These are phyloP conservation scores for Acanthopleura granulata DNA, from an alignment of 2,888 invertebrate species.

Conservation along the genomic window DNA sequence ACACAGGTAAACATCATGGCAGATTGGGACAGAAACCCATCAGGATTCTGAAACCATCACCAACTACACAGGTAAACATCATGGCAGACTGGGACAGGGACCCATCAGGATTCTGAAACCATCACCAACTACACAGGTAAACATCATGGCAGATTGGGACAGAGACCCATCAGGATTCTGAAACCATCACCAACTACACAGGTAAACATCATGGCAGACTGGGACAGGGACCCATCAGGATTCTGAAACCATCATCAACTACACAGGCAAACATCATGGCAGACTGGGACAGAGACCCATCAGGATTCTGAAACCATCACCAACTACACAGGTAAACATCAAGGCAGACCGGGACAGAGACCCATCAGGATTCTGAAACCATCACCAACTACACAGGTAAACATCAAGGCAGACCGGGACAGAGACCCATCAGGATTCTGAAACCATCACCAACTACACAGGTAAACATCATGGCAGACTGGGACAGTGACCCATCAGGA, in stretches of 20 bases:
- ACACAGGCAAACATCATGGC: too few relatives aligned
- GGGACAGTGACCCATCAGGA: conserved; percentile 98
- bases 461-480: conserved; percentile 99
- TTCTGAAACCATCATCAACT: conserved; percentile 74
- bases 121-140: too few relatives aligned
- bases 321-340: too few relatives aligned
- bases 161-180: conserved; percentile 97
- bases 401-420: conserved; percentile 99
- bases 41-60: conserved; percentile 82
- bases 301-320: conserved; percentile 82
- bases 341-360: conserved; percentile 98
- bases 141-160: conserved; percentile 99
- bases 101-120: conserved; percentile 90
- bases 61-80: too few relatives aligned
- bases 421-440: conserved; percentile 97
- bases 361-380: conserved; percentile 90
- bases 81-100: conserved; percentile 98
- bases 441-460: conserved; percentile 18
- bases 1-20: too few relatives aligned
- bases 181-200: conserved; percentile 18
- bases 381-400: too few relatives aligned
- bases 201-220: conserved; percentile 99
- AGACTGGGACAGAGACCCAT: conserved; percentile 97
- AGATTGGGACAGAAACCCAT: conserved; percentile 97
- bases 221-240: conserved; percentile 98